These are phyloP conservation scores for Myopa testacea DNA, from an alignment of 2,888 invertebrate genomes.

Conservation along the genomic window DNA sequence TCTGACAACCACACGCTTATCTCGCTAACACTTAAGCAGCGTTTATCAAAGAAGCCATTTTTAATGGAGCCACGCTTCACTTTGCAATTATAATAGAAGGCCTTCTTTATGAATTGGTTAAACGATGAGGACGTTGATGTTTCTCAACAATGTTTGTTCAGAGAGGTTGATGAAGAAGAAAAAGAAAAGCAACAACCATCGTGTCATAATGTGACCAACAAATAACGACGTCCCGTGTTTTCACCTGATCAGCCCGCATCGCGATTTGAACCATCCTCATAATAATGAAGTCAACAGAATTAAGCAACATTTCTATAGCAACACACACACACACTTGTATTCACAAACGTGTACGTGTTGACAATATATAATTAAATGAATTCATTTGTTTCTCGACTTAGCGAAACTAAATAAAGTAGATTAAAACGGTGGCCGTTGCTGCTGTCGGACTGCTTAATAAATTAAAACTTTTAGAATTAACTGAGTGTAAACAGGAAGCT, in stretches of 20 bases:
- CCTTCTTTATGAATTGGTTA: too few relatives aligned
- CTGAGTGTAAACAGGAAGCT: constrained; percentile 25
- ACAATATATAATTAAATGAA: constrained; percentile 46
- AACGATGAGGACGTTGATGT: too few relatives aligned
- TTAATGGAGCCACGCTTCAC: too few relatives aligned
- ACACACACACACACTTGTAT: constrained; percentile 15
- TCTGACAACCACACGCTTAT: too few relatives aligned
- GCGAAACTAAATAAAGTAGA: constrained; percentile 19
- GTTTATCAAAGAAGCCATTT: too few relatives aligned
- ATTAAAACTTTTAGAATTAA: constrained; percentile 15
- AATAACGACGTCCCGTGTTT: constrained; percentile 47
- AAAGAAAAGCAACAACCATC: too few relatives aligned
- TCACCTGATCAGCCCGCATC: constrained; percentile 65
- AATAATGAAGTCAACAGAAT: constrained; percentile 49
- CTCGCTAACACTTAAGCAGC: too few relatives aligned
- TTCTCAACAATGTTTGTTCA: not conserved
- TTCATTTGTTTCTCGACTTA: constrained; percentile 7
- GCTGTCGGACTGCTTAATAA: constrained; percentile 3
- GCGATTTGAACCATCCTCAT: constrained; percentile 51
- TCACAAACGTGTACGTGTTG: constrained; percentile 13
- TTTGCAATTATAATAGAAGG: too few relatives aligned
- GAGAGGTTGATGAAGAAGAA: not conserved
- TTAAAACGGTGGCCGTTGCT: constrained; percentile 31
- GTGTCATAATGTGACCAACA: constrained; percentile 10
- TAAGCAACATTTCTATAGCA: not conserved